These are phyloP conservation scores for Falco naumanni DNA, from an alignment of 2,797 vertebrate genomes.

Conservation along the genomic window DNA sequence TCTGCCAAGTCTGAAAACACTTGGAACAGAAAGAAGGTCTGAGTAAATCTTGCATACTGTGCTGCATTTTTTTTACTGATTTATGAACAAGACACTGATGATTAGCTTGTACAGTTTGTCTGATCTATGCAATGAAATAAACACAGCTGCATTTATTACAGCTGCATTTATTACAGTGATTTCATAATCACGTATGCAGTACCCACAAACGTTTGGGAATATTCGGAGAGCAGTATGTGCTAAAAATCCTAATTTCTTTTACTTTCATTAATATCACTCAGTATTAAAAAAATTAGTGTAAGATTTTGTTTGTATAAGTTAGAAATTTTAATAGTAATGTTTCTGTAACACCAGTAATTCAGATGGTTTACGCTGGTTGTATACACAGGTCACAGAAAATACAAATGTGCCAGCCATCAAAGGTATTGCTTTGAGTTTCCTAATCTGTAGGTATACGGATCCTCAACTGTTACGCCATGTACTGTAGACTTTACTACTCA, in stretches of 20 bases:
- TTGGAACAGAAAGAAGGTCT: constrained; percentile 32
- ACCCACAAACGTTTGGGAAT: neutral
- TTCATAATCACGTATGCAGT: neutral
- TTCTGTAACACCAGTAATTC: neutral
- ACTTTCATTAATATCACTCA: neutral
- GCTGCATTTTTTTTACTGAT: neutral
- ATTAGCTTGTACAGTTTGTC: neutral
- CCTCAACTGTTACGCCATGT: neutral
- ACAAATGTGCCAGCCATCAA: neutral
- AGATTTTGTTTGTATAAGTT: neutral
- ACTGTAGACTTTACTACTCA: neutral
- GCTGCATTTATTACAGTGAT: neutral
- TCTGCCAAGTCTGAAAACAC: constrained; percentile 32
- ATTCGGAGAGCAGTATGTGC: neutral
- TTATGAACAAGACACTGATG: constrained; percentile 4
- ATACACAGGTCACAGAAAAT: neutral
- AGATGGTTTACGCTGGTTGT: neutral
- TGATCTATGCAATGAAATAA: constrained; percentile 6
- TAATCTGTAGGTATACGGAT: neutral
- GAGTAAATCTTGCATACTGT: neutral
- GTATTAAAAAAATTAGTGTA: neutral
- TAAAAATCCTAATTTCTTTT: neutral
- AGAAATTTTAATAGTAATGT: neutral
- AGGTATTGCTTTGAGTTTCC: neutral
- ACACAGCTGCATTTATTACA: constrained; percentile 50